phyloP scores from a whole-genome alignment of 2,797 vertebrate genomes.

The Gila robusta region DNA sequence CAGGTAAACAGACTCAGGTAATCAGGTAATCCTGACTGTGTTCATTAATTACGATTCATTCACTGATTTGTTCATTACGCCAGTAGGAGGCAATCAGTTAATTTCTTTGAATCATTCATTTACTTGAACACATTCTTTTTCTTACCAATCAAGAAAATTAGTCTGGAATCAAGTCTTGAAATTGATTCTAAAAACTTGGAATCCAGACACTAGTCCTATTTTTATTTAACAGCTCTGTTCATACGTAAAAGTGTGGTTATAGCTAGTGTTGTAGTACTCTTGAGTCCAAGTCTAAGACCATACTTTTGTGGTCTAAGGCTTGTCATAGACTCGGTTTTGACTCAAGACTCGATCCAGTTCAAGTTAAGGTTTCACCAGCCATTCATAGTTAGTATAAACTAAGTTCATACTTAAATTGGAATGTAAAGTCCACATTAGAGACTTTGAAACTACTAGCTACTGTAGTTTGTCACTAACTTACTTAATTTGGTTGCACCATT shows the following conservation, averaged over 20 bases:
- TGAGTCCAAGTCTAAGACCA: not conserved
- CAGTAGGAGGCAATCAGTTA: not conserved
- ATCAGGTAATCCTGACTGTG: not conserved
- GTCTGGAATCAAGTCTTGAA: not conserved
- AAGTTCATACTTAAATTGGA: not conserved
- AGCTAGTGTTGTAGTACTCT: not conserved
- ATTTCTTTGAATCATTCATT: not conserved
- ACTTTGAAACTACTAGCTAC: not conserved
- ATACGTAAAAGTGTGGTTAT: not conserved
- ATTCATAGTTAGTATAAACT: not conserved
- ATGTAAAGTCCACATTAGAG: not conserved
- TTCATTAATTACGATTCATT: not conserved
- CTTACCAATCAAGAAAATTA: not conserved
- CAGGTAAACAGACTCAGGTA: not conserved
- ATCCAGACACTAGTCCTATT: not conserved
- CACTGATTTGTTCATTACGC: not conserved
- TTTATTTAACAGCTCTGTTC: not conserved
- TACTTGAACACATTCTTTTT: not conserved
- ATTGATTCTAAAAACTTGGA: not conserved
- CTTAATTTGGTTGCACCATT: not conserved
- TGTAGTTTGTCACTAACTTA: not conserved
- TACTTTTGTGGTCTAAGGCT: not conserved
- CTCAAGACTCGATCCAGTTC: not conserved
- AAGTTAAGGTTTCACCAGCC: not conserved
- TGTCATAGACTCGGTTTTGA: not conserved